Conservation (phyloP, 1,140 invertebrate species). For the Drosophila orosa region DNA sequence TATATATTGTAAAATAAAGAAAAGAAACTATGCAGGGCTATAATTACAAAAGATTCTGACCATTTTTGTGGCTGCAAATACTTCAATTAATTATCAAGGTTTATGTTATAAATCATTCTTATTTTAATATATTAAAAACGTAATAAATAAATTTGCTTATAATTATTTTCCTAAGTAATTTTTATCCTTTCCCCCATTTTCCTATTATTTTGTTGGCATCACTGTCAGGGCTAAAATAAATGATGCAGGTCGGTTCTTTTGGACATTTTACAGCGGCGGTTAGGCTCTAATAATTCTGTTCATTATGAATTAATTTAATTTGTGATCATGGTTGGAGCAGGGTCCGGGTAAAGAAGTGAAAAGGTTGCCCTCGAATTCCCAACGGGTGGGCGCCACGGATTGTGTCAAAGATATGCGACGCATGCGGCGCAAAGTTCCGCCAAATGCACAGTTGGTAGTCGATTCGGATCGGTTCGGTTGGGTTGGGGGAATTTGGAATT, state of each 20-base stretch:
- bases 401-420: slow-evolving; percentile 81
- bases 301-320: slow-evolving; percentile 82
- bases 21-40: background rate
- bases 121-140: background rate
- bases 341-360: slow-evolving; percentile 36
- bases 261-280: slow-evolving; percentile 29
- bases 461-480: slow-evolving; percentile 27
- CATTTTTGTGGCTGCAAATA: too few relatives aligned
- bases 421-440: slow-evolving; percentile 79
- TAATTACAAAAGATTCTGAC: too few relatives aligned
- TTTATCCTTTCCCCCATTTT: background rate
- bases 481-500: slow-evolving; percentile 51
- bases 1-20: background rate
- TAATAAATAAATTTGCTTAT: background rate
- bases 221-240: slow-evolving; percentile 12
- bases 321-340: slow-evolving; percentile 41
- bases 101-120: too few relatives aligned
- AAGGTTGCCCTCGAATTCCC: slow-evolving; percentile 76
- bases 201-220: slow-evolving; percentile 26
- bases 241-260: slow-evolving; percentile 26
- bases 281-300: slow-evolving; percentile 77
- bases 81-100: too few relatives aligned
- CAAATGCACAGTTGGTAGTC: slow-evolving; percentile 81
- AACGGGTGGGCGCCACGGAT: slow-evolving; percentile 79
- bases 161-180: background rate